Base-by-base conservation (phyloP, 2,797 vertebrate species). In the Sebastes hubbsi region DNA sequence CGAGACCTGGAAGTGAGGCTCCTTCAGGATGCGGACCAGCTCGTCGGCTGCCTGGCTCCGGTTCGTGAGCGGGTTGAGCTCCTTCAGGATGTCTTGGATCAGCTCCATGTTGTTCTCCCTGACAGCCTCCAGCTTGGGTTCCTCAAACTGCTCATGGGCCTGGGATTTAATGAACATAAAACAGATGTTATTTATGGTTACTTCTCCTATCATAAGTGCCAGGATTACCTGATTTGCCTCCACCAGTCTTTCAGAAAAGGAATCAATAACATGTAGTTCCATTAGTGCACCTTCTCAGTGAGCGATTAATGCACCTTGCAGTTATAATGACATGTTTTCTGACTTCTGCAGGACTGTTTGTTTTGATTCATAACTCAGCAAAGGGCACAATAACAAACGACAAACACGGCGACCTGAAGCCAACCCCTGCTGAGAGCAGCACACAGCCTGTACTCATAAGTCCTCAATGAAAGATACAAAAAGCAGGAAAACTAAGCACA, bases 1-100 rank as follows among this genome's bases (percentile, higher is more conserved):
- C 3, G 9, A 77, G 69, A 98, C 98, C 97, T 98, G 98, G 89
- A 99, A 99, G 91, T 99, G 98, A 0, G 98, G 98, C 42, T 99
- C 97, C 79, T 97, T 97, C 73, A 99, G 96, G 90, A 99, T 99
- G 78, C 92, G 91, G 1, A 94, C 90, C 66, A 99, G 94, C 91
- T 99, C 98, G 0, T 97, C 96, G 0, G 97, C 98, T 0, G 95
- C 91, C 72, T 94, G 92, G 88, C 96, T 97, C 64, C 88, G 93
- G 60, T 95, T 84, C 0, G 92, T 81, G 69, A 98, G 93, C 0
- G 95, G 95, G 2, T 93, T 94, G 55, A 99, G 96, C 91, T 99
- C 98, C 14, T 95, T 94, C 29, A 99, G 96, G 92, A 99, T 98
- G 85, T 99, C 98, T 96, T 98, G 97, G 80, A 98, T 96, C 93